phyloP scores from a whole-genome alignment of 2,797 vertebrate species.

The Chlorospingus semifuscus region DNA sequence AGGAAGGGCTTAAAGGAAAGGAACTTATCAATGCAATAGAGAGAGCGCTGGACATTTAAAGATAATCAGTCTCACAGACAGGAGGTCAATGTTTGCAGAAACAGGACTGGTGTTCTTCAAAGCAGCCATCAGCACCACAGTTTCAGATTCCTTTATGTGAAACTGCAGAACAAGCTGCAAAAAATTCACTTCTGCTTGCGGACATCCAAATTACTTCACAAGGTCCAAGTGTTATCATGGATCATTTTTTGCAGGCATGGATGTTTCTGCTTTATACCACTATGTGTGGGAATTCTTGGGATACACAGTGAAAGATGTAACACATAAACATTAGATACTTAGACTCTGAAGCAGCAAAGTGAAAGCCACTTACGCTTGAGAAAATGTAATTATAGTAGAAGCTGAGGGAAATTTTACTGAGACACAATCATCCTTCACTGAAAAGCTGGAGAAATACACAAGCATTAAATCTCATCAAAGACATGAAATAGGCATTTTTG shows the following conservation, averaged over 20 bases:
- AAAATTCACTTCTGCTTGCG: background rate
- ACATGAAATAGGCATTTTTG: background rate
- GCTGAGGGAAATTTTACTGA: background rate
- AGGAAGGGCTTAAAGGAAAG: background rate
- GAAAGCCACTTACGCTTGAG: background rate
- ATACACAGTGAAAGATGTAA: background rate
- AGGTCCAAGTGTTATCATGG: background rate
- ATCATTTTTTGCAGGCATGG: accelerated
- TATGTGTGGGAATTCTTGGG: background rate
- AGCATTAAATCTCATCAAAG: background rate
- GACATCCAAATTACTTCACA: background rate
- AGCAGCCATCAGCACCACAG: background rate
- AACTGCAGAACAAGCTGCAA: background rate
- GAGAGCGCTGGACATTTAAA: background rate
- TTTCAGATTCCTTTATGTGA: background rate
- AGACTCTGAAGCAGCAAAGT: background rate
- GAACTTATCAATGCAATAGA: background rate
- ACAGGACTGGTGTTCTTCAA: background rate
- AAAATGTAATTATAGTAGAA: background rate
- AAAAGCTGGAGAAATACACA: background rate
- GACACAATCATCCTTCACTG: background rate
- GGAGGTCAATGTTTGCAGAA: background rate
- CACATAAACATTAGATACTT: background rate
- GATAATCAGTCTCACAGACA: background rate
- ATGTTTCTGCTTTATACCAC: background rate